Base-by-base conservation (phyloP, 2,888 invertebrate genomes). In the Busseola fusca region DNA sequence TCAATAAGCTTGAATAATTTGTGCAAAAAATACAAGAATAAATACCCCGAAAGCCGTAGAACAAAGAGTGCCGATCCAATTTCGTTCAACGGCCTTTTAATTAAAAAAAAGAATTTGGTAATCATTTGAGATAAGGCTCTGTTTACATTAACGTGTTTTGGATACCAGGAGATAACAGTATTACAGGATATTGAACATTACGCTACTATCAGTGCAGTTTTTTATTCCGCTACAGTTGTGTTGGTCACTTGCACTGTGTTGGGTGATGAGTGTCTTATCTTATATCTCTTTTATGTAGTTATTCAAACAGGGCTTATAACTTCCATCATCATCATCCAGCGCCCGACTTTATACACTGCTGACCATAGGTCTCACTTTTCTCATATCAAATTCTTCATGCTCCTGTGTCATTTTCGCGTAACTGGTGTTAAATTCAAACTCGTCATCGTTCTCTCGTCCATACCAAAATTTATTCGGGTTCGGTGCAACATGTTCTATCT, bases 1-100 rank as follows among this genome's bases (percentile, higher is more conserved):
- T 91, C 92, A 92, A 93, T 92, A 93, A 92, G 90, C 91, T 87
- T 91, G 91, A 91, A 93, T 92, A 93, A 93, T 92, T 92, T 90
- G 88, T 84, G 87, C 86, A 89, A 92, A 92, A 93, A 92, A 90
- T 88, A 87, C 86, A 87, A 86, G 85, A 89, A 91, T 88, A 91
- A 91, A 91, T 88, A 88, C 83, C 81, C 75, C 59, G 69, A 85
- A 87, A 87, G 85, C 84, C 85, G 81, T 84, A 87, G 79, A 82
- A 91, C 89, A 90, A 90, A 90, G 87, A 84, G 85, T 84, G 80
- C 83, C 85, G 85, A 87, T 87, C 87, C 88, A 88, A 91, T 90
- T 91, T 87, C 84, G 84, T 83, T 87, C 84, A 87, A 82, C 83
- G 86, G 84, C 78, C 88, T 90, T 90, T 91, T 91, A 91, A 91